phyloP scores from a whole-genome alignment of 2,888 invertebrate genomes.

The Lochmaea crataegi region DNA sequence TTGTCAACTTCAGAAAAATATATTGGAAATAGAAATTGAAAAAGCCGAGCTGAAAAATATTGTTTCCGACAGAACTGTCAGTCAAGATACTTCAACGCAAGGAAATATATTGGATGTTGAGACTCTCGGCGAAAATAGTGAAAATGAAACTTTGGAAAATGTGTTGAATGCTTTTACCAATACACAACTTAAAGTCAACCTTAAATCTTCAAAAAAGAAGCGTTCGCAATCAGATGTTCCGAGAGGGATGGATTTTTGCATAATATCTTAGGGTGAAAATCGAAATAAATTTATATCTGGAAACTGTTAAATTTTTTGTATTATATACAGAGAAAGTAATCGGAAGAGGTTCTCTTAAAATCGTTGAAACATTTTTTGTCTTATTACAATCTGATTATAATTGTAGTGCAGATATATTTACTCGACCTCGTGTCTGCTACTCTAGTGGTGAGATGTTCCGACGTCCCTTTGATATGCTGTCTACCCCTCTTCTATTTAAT shows the following conservation, averaged over 20 bases:
- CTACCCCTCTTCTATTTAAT: too few relatives aligned
- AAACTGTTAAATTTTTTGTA: background rate
- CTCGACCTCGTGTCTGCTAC: too few relatives aligned
- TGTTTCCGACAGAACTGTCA: background rate
- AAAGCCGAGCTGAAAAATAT: conserved; percentile 33
- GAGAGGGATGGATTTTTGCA: background rate
- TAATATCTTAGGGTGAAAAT: background rate
- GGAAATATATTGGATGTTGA: conserved; percentile 7
- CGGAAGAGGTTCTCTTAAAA: too few relatives aligned
- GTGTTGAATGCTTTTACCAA: conserved; percentile 41
- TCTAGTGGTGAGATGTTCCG: too few relatives aligned
- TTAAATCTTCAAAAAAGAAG: conserved; percentile 12
- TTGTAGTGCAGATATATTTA: too few relatives aligned
- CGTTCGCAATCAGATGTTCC: background rate
- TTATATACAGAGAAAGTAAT: background rate
- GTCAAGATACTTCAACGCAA: background rate
- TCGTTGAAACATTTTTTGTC: too few relatives aligned
- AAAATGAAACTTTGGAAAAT: conserved; percentile 29
- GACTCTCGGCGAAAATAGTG: conserved; percentile 13
- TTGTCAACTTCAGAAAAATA: conserved; percentile 46
- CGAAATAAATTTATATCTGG: background rate
- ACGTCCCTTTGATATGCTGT: too few relatives aligned
- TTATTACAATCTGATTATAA: too few relatives aligned
- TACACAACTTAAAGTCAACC: conserved; percentile 10
- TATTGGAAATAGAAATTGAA: conserved; percentile 47